phyloP scores from a whole-genome alignment of 2,797 vertebrate genomes.

The Catamblyrhynchus diadema region DNA sequence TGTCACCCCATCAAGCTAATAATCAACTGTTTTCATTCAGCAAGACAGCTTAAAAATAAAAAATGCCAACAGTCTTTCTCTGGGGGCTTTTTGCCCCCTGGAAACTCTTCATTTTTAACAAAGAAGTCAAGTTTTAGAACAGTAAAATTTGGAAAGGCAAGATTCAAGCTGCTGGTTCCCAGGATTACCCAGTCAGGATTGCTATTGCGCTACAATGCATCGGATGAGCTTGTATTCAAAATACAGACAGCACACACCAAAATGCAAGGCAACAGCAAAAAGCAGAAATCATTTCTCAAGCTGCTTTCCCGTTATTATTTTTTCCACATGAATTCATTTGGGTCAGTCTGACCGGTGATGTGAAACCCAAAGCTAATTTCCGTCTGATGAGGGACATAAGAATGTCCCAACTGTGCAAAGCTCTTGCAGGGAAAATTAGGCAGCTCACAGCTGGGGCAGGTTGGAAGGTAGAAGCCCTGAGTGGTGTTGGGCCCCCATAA shows the following conservation, averaged over 20 bases:
- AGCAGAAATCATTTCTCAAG: constrained; percentile 40
- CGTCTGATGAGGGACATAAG: not conserved
- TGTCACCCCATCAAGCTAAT: constrained; percentile 54
- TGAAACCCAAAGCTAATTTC: not conserved
- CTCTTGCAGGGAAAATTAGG: not conserved
- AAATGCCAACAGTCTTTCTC: constrained; percentile 59
- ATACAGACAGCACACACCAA: not conserved
- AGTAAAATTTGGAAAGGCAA: constrained; percentile 43
- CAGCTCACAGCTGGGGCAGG: not conserved
- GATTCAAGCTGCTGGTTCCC: constrained; percentile 40
- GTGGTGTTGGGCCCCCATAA: not conserved
- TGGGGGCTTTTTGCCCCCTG: constrained; percentile 31
- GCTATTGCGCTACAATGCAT: constrained; percentile 14
- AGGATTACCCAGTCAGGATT: constrained; percentile 22
- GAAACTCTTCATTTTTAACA: constrained; percentile 54
- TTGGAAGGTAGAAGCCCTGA: not conserved
- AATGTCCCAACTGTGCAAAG: not conserved
- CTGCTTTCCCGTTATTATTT: not conserved
- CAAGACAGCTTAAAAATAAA: constrained; percentile 52
- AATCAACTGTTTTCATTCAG: constrained; percentile 53
- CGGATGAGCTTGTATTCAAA: not conserved
- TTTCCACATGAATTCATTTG: not conserved
- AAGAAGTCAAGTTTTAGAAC: constrained; percentile 47
- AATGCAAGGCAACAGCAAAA: not conserved
- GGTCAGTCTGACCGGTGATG: not conserved